Percentiles rank a stretch among this genome's conserved stretches.
Conservation (phyloP, 2,888 invertebrate genomes). For the Eubasilissa splendida region DNA sequence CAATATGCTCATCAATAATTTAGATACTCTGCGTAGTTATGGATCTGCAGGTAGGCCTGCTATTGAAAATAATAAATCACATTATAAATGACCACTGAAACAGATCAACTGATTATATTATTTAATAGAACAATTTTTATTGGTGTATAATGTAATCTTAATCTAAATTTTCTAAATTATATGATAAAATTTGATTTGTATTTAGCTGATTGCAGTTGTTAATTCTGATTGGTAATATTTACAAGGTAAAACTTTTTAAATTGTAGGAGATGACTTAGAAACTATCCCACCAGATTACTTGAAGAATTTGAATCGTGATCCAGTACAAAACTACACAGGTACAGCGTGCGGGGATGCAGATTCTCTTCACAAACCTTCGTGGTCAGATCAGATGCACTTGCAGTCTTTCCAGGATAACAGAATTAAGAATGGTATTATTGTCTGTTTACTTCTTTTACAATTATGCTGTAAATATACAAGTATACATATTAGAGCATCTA, state of each 20-base stretch:
- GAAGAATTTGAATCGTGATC: constrained; percentile 83
- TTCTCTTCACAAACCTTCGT: constrained; percentile 83
- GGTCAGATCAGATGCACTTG: constrained; percentile 88
- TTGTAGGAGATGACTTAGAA: constrained; percentile 86
- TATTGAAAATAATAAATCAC: too few relatives aligned
- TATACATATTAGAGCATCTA: too few relatives aligned
- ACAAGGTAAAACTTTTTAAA: not conserved
- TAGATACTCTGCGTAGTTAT: constrained; percentile 93
- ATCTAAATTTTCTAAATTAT: too few relatives aligned
- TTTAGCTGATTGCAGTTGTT: not conserved
- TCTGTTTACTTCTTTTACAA: not conserved
- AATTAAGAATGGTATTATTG: constrained; percentile 85
- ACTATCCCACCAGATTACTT: constrained; percentile 85
- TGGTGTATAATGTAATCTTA: too few relatives aligned
- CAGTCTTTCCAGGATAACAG: constrained; percentile 86
- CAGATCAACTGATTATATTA: too few relatives aligned
- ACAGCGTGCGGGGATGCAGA: constrained; percentile 72
- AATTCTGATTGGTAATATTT: not conserved
- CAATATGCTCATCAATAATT: constrained; percentile 80
- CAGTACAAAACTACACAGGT: constrained; percentile 67
- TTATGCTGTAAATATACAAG: too few relatives aligned
- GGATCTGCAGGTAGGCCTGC: constrained; percentile 81
- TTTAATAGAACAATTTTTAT: too few relatives aligned
- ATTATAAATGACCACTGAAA: too few relatives aligned
- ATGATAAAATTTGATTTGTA: too few relatives aligned